Conservation (phyloP, 2,113 vertebrate species). For the Ammospiza caudacuta region DNA sequence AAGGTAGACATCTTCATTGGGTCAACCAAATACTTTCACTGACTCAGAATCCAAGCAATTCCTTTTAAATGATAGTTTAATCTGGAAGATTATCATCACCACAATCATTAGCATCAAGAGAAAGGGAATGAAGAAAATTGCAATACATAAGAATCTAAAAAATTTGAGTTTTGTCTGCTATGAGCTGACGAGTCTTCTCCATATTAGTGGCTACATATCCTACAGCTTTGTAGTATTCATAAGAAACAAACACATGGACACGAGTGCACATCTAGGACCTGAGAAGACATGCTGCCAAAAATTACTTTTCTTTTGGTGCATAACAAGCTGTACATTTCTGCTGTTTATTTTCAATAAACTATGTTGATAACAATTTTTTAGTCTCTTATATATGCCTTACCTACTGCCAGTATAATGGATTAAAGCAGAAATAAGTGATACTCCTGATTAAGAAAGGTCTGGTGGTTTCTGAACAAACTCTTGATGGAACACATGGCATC, state of each 20-base stretch:
- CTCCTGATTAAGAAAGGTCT: background rate
- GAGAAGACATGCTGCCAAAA: background rate
- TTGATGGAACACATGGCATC: background rate
- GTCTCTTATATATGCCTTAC: background rate
- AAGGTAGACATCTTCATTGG: background rate
- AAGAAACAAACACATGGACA: background rate
- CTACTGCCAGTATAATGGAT: background rate
- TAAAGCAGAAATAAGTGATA: background rate
- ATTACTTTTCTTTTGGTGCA: background rate
- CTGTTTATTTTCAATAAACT: background rate
- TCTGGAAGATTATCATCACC: background rate
- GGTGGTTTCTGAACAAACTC: background rate
- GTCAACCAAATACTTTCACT: background rate
- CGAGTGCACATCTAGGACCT: background rate
- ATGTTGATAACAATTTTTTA: background rate
- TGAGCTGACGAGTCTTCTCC: background rate
- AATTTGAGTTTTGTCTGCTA: background rate
- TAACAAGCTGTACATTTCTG: background rate
- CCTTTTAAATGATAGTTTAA: background rate
- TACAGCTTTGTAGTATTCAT: background rate
- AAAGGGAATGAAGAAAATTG: background rate
- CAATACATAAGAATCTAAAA: background rate
- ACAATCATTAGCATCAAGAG: background rate
- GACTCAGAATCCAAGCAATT: background rate
- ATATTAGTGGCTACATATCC: background rate